Evolutionary conservation across 2,888 invertebrate species (phyloP), one percentile per base, ranked within the genome.

Genomic region (Temnothorax rugatulus): DNA sequence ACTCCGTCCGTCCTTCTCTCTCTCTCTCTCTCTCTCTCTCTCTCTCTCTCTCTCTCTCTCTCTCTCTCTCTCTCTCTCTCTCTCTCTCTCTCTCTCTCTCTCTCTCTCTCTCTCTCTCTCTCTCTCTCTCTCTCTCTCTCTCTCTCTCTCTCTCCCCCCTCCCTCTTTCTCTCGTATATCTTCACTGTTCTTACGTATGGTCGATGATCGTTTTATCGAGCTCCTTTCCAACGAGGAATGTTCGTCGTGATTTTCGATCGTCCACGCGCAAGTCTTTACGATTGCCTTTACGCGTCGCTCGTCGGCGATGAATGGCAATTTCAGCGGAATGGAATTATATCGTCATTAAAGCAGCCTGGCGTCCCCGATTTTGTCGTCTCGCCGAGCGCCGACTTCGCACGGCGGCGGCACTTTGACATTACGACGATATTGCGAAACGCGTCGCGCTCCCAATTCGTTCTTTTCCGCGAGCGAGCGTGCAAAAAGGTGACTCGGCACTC

Each of bases 121-220:
- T 66, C 64, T 61, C 66, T 64, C 57, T 64, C 47, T 69, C 83
- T 7, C n/a, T 75, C 66, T 41, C 59, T 4, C 29, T 54, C 38
- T 47, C 61, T 59, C 21, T 52, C 64, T 66, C 64, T 61, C 66
- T 64, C 57, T 64, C 47, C n/a, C n/a, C n/a, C n/a, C n/a, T n/a
- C n/a, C n/a, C n/a, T n/a, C n/a, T n/a, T n/a, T 69, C 83, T 7
- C 25, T 63, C 66, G 81, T 34, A 34, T 7, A 29, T 4, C 29
- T 11, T 81, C 41, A 5, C 18, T 86, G 77, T 77, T 76, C 74
- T 88, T 83, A 84, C 74, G 85, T 83, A 87, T 64, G 82, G 82
- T 85, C 82, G 82, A 90, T 90, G n/a, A n/a, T 84, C 77, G 89
- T 76, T 89, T 89, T 87, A 90, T 90, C 87, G 87, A 83, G 75